Evolutionary conservation across 2,113 vertebrate species (phyloP).

Genomic region (Labeo catla): DNA sequence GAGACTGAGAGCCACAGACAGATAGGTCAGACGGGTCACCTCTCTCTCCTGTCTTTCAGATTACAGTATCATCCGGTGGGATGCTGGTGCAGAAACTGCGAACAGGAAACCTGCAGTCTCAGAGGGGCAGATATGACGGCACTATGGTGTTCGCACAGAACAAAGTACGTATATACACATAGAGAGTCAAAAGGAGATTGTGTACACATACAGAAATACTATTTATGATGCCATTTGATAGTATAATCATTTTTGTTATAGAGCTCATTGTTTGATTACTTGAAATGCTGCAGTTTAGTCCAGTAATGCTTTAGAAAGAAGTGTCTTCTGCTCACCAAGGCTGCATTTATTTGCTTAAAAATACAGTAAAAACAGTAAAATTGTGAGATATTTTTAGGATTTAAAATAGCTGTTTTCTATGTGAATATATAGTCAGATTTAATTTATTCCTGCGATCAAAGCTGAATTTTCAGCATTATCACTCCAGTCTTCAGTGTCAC

Average conservation of each 20-base stretch:
- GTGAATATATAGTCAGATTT: background rate
- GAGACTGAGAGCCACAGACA: background rate
- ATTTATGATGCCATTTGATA: background rate
- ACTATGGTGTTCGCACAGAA: slow-evolving; percentile 82
- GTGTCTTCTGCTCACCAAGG: background rate
- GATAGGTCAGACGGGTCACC: background rate
- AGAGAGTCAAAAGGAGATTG: background rate
- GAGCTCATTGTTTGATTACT: background rate
- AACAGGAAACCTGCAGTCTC: slow-evolving; percentile 79
- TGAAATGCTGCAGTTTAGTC: too few relatives aligned
- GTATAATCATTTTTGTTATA: background rate
- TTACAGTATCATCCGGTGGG: slow-evolving; percentile 77
- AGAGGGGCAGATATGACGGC: slow-evolving; percentile 75
- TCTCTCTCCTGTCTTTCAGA: slow-evolving; percentile 61
- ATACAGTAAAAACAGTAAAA: background rate
- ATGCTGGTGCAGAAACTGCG: slow-evolving; percentile 82
- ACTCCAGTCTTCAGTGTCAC: background rate
- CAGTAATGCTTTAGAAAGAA: too few relatives aligned
- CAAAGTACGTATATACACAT: slow-evolving; percentile 67
- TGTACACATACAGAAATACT: background rate
- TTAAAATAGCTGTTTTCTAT: background rate
- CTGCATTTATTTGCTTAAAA: background rate
- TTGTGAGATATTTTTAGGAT: background rate
- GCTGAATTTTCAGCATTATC: background rate
- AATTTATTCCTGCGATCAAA: background rate